Base-by-base conservation (phyloP, 2,888 invertebrate species). In the Pasiphila rectangulata region DNA sequence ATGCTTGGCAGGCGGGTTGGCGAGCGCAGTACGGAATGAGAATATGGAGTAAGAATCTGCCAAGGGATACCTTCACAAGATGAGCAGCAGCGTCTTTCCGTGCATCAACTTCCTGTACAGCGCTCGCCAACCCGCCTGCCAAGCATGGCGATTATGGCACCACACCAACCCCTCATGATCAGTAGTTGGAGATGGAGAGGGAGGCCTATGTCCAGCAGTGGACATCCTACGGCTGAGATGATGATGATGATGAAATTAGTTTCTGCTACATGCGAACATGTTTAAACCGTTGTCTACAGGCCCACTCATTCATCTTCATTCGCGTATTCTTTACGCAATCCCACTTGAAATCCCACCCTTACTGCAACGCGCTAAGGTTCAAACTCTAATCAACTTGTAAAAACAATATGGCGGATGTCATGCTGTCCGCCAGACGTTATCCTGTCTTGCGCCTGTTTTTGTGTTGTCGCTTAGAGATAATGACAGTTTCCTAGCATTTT, bases 381-480 rank as follows among this genome's bases (percentile, higher is more conserved):
- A 37, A 27, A 42, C 19, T 48, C n/a, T 34, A 3, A 12, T 10
- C 17, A 17, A 0, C 20, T 1, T 40, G 37, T 23, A 17, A 6
- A 40, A 39, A 32, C 35, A 47, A 48, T 7, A 48, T 48, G 47
- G 50, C 35, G 45, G 15, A 32, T 17, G n/a, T 36, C 19, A 17
- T 35, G 35, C 25, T 40, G 44, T 50, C 44, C 46, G 40, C 40
- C 34, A 30, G 44, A 35, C 46, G 43, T 47, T 52, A 47, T 40
- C 45, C 42, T 25, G 53, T 53, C 47, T 32, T 45, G 30, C 17
- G 47, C 42, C 46, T 46, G 36, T 48, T 51, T 53, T 49, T 51
- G 46, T 50, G 45, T 39, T 50, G 47, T 50, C 52, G 46, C 40
- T 56, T 46, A 23, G n/a, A 52, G 41, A 12, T 45, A 50, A 55